Evolutionary conservation across 2,113 vertebrate species (phyloP), one percentile per base, ranked within the genome.

Genomic region (Petrocephalus zakoni): DNA sequence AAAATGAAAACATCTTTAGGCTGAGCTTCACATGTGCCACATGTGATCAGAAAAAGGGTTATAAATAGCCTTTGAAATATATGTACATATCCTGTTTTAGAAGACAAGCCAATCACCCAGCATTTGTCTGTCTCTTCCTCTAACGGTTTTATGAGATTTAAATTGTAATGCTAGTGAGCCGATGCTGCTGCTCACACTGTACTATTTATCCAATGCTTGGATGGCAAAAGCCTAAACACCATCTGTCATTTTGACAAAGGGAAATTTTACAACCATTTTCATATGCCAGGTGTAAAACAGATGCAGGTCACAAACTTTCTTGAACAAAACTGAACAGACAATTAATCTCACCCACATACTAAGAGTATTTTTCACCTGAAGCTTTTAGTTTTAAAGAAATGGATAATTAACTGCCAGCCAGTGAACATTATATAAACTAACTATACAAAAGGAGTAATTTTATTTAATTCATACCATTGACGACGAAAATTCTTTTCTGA

Each of bases 231-330:
- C 72, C 72, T 19, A 42, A 78, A 78, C 29, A 15, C 72, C 72
- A 78, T 78, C 72, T 42, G 17, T 78, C 72, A 78, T 78, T 42
- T 78, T 78, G 72, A 78, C 34, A 78, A 78, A 78, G 72, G 72
- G 72, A 78, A 72, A 78, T n/a, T 78, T 78, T 13, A 78, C 37
- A 78, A 78, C 17, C 11, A 78, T 19, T 78, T 29, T 19, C 29
- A 78, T 78, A 19, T 78, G 72, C 72, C 17, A 19, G 72, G 17
- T 78, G 13, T 78, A 34, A 42, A 42, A 78, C 34, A 42, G 34
- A 78, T 78, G 72, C 72, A 42, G 72, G 29, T 34, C 34, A 5
- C 72, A 78, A 78, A 78, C 15, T 78, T 78, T 17, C 72, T 6
- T 42, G 29, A 78, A 78, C 68, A 34, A 29, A 75, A 75, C 72